Conservation (phyloP, 2,888 invertebrate genomes). For the Urechis unicinctus region DNA sequence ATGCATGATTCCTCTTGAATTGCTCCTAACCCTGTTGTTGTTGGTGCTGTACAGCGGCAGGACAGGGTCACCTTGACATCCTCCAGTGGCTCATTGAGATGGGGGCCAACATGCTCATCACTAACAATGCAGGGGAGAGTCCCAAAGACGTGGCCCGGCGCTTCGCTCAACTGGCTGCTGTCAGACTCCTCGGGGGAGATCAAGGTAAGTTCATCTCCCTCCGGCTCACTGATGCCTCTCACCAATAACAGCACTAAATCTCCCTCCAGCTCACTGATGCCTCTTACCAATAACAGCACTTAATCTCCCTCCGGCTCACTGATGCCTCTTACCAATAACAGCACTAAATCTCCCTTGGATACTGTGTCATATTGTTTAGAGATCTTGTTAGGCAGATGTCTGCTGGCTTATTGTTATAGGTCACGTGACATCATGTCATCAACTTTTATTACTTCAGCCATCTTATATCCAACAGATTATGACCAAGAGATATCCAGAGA, state of each 20-base stretch:
- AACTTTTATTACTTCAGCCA: too few relatives aligned
- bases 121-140: conserved; percentile 47
- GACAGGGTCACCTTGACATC: conserved; percentile 48
- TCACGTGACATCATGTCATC: too few relatives aligned
- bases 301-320: not conserved
- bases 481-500: too few relatives aligned
- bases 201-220: conserved; percentile 15
- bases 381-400: too few relatives aligned
- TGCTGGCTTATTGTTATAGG: too few relatives aligned
- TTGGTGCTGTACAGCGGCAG: conserved; percentile 48
- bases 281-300: not conserved
- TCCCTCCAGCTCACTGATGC: too few relatives aligned
- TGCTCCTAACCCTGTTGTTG: too few relatives aligned
- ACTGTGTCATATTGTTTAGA: too few relatives aligned
- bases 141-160: conserved; percentile 46
- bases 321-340: too few relatives aligned
- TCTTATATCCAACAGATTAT: too few relatives aligned
- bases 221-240: too few relatives aligned
- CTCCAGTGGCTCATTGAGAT: conserved; percentile 51
- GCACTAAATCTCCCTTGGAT: not conserved
- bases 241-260: not conserved
- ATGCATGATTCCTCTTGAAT: not conserved
- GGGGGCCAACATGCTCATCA: conserved; percentile 46
- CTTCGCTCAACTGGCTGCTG: conserved; percentile 48
- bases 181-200: conserved; percentile 34